Percentiles rank a stretch among this genome's conserved stretches.
Conservation (phyloP, 92 coral and sea anemone species). For the Paragorgia papillata region DNA sequence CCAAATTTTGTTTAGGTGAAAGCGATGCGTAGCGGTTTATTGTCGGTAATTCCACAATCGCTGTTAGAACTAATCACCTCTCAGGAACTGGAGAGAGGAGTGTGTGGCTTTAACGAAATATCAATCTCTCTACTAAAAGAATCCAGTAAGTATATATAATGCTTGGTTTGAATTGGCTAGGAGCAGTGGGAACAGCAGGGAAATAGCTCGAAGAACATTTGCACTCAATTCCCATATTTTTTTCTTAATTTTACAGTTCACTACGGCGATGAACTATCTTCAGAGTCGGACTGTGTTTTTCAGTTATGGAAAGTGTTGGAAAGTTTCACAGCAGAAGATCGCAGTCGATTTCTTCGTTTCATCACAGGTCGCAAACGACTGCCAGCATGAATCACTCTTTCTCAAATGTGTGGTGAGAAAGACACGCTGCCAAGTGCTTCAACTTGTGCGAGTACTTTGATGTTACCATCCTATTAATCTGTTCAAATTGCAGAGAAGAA, state of each 20-base stretch:
- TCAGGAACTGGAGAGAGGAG: constrained; percentile 84
- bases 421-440: constrained; percentile 94
- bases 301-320: constrained; percentile 78
- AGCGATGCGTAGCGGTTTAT: constrained; percentile 76
- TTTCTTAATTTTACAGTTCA: constrained; percentile 60
- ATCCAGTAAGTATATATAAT: constrained; percentile 67
- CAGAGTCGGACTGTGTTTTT: constrained; percentile 76
- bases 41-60: constrained; percentile 80
- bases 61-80: constrained; percentile 82
- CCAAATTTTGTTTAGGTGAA: constrained; percentile 62
- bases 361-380: constrained; percentile 95
- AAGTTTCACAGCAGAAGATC: constrained; percentile 79
- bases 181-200: too few relatives aligned
- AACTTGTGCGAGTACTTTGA: constrained; percentile 95
- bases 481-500: constrained; percentile 79
- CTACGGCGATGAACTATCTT: constrained; percentile 88
- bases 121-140: constrained; percentile 77
- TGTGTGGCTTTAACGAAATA: constrained; percentile 90
- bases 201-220: too few relatives aligned
- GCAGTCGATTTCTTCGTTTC: constrained; percentile 94
- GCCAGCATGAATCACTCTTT: constrained; percentile 92
- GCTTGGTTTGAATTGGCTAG: too few relatives aligned
- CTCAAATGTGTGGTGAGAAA: constrained; percentile 83
- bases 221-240: too few relatives aligned
- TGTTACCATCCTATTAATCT: constrained; percentile 78